Evolutionary conservation across 2,113 vertebrate species (phyloP), one percentile per base, ranked within the genome.

Genomic region (Melanostigma gelatinosum): DNA sequence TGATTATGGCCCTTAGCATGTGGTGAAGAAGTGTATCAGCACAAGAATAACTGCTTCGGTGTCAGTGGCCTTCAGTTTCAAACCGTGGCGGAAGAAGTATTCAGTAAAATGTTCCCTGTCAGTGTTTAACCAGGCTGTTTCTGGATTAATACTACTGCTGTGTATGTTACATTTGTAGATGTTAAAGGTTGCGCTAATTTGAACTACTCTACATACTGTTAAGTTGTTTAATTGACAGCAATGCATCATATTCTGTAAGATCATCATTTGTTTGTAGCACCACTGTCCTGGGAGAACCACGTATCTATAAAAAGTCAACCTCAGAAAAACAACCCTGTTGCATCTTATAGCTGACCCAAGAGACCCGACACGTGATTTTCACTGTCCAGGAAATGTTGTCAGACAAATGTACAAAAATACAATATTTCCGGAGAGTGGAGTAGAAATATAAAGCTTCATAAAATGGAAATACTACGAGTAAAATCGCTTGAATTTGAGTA

Each of bases 21-120:
- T 42, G 13, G 42, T 62, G 64, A 60, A 60, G 36, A 11, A 6
- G 11, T 69, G 67, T 72, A 55, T 75, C 68, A 73, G 20, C 72
- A 72, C 15, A 44, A 46, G 13, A 48, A 34, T 64, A 40, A 46
- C 44, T 55, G 65, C 58, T 55, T 48, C 48, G 58, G 29, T 75
- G 60, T 64, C 12, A 61, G 7, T 15, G 16, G 6, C 13, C 20
- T 40, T n/a, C n/a, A 48, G 11, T 42, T 20, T 66, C 4, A 27
- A 58, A 58, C 12, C 9, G 52, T 55, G 24, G 24, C 32, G 57
- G 57, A 8, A 60, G 27, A 62, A 34, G 61, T 63, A 64, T 64
- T 40, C 22, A 57, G 24, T 27, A 24, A 57, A 57, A 57, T 27
- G 54, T 52, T 22, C 48, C 50, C 20, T 52, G 18, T 27, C 54